Evolutionary conservation across 2,797 vertebrate genomes (phyloP), one percentile per base, ranked within the genome.

Genomic region (Chelon labrosus): DNA sequence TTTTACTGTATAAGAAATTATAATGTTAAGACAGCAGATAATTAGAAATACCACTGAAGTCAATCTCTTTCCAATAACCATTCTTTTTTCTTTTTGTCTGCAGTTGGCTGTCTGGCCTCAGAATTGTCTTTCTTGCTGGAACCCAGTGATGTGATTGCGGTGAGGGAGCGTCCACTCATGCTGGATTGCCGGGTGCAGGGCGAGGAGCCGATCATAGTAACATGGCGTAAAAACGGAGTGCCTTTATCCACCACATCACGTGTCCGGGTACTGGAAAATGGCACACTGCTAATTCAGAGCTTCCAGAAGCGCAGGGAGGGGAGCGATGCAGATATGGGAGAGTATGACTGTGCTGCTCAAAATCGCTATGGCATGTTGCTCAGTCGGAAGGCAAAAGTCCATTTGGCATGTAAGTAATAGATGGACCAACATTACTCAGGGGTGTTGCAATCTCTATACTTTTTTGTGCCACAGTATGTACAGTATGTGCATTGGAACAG

Each of bases 111-210:
- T 60, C 10, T 47, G 57, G 83, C 83, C 55, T 93, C 94, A 0
- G 94, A 96, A 80, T 85, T 95, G 79, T 92, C 91, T 1, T 96
- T 96, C 41, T 35, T 93, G 47, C 16, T 63, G 53, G 91, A 96
- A 77, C 94, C 92, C 3, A 92, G 73, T 3, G 93, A 95, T 9
- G 84, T 94, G 70, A 96, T 94, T 3, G 95, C 95, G 0, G 83
- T 94, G 46, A 58, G 85, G 41, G 92, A 94, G 12, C 86, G 79
- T 0, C 92, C 84, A 0, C 89, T 94, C 19, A 82, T 93, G 89
- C 82, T 96, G 74, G 83, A 94, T 85, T 95, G 95, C 71, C 84
- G 31, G 37, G 94, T 94, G 10, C 91, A 93, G 65, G 93, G 95
- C 0, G 91, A 95, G 12, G 88, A 85, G 0, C 94, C 93, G 0